Evolutionary conservation across 2,797 vertebrate species (phyloP), one percentile per base, ranked within the genome.

Genomic region (Benthosema pterotum): DNA sequence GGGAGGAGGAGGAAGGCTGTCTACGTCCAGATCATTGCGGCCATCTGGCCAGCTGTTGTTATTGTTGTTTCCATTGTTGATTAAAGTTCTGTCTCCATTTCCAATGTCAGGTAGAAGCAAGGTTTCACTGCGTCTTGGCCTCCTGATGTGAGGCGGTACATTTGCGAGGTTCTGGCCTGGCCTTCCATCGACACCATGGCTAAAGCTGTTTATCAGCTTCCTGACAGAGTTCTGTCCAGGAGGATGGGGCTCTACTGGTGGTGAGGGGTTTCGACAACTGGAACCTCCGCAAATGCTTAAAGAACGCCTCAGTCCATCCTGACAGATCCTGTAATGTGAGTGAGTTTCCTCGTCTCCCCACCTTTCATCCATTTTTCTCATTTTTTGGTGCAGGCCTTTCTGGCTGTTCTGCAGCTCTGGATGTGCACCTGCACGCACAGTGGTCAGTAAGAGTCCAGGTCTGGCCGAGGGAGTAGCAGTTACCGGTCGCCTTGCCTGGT

Each of bases 201-300:
- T 98, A 76, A 98, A 98, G 0, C 94, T 94, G 83, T 95, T 94
- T 57, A 98, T 99, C 42, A 98, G 92, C 71, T 91, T 94, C 80
- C 86, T 94, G 68, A 98, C 96, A 1, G 95, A 94, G 5, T 91
- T 87, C 18, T 88, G 78, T 15, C 83, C 91, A 5, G 86, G 79
- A 8, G 80, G 74, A 45, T 79, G 69, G 15, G 82, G 83, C 49
- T 42, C 43, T 53, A 83, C 65, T 4, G 7, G 9, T 55, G 80
- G 72, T 46, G 63, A 74, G 42, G 15, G 22, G 22, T 25, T 25
- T 25, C 3, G 22, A 25, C 22, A 69, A 46, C 19, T 70, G 11
- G 61, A 75, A 51, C 79, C 15, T 58, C 60, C 62, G 45, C 75
- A 68, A 42, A 60, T 79, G 61, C 71, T 71, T 9, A 83, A 66